These are phyloP conservation scores for Aphidoletes aphidimyza DNA, from an alignment of 2,888 invertebrate genomes.

Conservation along the genomic window DNA sequence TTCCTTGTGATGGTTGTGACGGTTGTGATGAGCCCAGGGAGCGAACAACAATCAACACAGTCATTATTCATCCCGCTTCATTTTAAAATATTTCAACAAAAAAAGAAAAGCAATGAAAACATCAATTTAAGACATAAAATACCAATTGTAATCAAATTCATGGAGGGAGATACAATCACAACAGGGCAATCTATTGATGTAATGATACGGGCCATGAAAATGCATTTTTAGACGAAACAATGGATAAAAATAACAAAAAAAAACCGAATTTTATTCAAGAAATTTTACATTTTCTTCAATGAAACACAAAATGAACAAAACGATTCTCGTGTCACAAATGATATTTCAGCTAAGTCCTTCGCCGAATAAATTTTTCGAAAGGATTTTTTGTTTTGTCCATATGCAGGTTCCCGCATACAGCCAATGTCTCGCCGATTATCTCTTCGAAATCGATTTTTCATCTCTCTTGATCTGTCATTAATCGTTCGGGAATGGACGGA, in stretches of 20 bases:
- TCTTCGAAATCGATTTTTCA: constrained; percentile 32
- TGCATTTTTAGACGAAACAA: neutral
- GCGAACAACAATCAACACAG: constrained; percentile 5
- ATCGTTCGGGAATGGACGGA: neutral
- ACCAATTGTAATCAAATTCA: neutral
- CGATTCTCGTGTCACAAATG: neutral
- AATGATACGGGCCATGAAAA: constrained; percentile 1
- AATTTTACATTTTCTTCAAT: neutral
- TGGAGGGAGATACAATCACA: neutral
- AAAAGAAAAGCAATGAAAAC: constrained; percentile 24
- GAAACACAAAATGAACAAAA: neutral
- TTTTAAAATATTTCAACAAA: neutral
- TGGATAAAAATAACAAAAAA: neutral
- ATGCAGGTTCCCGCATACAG: constrained; percentile 33
- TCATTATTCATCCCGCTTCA: constrained; percentile 24
- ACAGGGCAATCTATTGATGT: neutral
- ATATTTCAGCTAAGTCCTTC: neutral
- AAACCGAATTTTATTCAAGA: neutral
- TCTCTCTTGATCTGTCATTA: constrained; percentile 52
- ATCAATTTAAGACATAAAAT: neutral
- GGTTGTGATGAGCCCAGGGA: neutral
- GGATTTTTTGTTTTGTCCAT: neutral
- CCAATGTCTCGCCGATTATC: neutral
- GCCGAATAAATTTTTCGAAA: neutral
- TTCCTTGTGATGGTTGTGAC: neutral